These are phyloP conservation scores for Alexandromys fortis DNA, from an alignment of 2,113 vertebrate species.

Conservation along the genomic window DNA sequence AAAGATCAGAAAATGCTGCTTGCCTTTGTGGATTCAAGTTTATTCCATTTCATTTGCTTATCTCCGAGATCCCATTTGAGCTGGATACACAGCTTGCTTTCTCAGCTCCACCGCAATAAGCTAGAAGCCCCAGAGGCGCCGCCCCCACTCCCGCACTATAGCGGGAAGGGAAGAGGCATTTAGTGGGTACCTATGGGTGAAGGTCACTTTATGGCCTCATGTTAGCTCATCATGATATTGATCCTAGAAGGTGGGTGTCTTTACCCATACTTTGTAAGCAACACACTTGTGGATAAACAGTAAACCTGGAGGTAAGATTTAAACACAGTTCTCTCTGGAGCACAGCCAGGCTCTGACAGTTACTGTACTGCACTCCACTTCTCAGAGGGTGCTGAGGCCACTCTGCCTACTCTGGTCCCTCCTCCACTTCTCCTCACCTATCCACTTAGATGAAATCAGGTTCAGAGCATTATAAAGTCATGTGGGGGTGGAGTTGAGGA, in stretches of 20 bases:
- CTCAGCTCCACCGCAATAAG: not conserved
- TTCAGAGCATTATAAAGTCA: not conserved
- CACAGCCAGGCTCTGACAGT: not conserved
- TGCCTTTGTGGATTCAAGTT: constrained; percentile 43
- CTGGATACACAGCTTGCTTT: not conserved
- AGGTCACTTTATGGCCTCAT: not conserved
- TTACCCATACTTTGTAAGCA: not conserved
- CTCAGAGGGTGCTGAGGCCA: not conserved
- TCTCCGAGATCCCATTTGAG: not conserved
- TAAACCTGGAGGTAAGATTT: not conserved
- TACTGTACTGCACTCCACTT: accelerated
- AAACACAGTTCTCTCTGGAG: constrained; percentile 8
- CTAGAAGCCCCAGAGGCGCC: not conserved
- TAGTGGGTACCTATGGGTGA: not conserved
- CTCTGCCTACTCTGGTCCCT: not conserved
- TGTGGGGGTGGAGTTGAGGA: not conserved
- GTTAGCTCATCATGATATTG: not conserved
- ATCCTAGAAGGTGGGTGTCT: not conserved
- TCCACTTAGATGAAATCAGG: not conserved
- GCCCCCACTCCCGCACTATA: too few relatives aligned
- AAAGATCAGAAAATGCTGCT: constrained; percentile 3
- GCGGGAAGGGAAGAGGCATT: not conserved
- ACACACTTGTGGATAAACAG: not conserved
- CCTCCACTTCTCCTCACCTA: not conserved
- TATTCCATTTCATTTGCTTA: constrained; percentile 55